Percentiles rank a stretch among this genome's conserved stretches.
Evolutionary conservation across 2,797 vertebrate species (phyloP).

Genomic region (Meda fulgida): DNA sequence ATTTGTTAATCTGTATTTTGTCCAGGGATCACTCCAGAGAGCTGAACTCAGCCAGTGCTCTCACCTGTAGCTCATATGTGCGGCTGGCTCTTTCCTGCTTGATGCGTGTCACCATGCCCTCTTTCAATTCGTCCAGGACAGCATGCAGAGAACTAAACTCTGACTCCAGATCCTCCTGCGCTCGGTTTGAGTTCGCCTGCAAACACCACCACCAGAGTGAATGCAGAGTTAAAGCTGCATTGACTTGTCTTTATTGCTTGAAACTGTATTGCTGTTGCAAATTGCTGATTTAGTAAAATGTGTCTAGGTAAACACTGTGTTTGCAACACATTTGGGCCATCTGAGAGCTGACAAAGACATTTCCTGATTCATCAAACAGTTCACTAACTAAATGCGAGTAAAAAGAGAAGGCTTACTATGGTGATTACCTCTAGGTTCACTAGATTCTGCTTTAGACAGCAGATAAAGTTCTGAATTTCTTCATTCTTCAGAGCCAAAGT

Average conservation of each 20-base stretch:
- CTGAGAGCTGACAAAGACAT: background rate
- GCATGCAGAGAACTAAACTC: slow-evolving; percentile 88
- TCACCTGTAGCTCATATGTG: slow-evolving; percentile 92
- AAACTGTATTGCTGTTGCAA: background rate
- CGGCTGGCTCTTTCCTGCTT: slow-evolving; percentile 93
- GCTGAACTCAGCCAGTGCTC: background rate
- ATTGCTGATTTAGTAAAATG: background rate
- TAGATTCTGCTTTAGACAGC: slow-evolving; percentile 88
- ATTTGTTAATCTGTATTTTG: background rate
- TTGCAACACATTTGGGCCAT: background rate
- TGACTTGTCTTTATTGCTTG: background rate
- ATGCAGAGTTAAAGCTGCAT: background rate
- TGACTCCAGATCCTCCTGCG: slow-evolving; percentile 86
- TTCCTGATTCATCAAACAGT: background rate
- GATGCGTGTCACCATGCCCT: slow-evolving; percentile 90
- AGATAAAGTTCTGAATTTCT: slow-evolving; percentile 91
- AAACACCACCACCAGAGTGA: background rate
- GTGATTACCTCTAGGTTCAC: slow-evolving; percentile 86
- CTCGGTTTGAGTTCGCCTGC: slow-evolving; percentile 86
- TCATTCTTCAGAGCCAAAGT: slow-evolving; percentile 92
- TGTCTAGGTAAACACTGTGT: background rate
- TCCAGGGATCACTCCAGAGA: background rate
- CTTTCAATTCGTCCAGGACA: slow-evolving; percentile 89
- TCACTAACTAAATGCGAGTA: background rate
- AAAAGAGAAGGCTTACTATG: background rate